phyloP scores from a whole-genome alignment of 2,113 vertebrate genomes.

The Atrichornis clamosus region DNA sequence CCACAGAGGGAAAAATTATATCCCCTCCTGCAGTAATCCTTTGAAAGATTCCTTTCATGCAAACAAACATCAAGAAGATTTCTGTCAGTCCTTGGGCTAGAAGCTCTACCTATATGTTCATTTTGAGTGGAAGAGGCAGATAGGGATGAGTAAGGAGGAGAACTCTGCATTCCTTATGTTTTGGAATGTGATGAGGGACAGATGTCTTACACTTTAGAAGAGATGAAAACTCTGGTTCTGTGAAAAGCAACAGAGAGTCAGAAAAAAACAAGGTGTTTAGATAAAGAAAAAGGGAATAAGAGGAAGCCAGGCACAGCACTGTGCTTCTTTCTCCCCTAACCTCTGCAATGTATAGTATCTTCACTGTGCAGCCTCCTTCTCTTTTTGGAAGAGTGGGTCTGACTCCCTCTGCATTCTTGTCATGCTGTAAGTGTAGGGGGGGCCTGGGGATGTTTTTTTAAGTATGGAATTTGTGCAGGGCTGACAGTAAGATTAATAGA shows the following conservation, averaged over 20 bases:
- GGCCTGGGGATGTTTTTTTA: not conserved
- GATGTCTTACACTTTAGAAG: not conserved
- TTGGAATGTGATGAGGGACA: not conserved
- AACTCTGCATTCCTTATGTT: not conserved
- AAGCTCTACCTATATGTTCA: not conserved
- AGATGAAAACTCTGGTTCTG: not conserved
- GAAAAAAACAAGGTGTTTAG: not conserved
- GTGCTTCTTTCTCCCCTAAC: not conserved
- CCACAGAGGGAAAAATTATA: not conserved
- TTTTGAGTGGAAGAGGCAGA: not conserved
- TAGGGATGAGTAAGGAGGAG: not conserved
- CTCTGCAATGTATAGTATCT: not conserved
- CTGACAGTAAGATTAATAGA: conserved; percentile 56
- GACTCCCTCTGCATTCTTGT: conserved; percentile 14
- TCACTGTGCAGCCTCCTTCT: not conserved
- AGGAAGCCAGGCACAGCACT: not conserved
- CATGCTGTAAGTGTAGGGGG: not conserved
- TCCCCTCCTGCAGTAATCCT: not conserved
- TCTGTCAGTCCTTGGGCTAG: not conserved
- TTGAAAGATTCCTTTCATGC: not conserved
- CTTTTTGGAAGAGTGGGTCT: not conserved
- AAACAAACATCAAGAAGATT: not conserved
- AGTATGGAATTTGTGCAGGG: conserved; percentile 21
- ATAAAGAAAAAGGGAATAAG: not conserved
- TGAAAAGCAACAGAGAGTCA: not conserved